Percentiles rank a stretch among this genome's conserved stretches.
phyloP scores from a whole-genome alignment of 1,140 invertebrate genomes.

The Archivesica marissinica region DNA sequence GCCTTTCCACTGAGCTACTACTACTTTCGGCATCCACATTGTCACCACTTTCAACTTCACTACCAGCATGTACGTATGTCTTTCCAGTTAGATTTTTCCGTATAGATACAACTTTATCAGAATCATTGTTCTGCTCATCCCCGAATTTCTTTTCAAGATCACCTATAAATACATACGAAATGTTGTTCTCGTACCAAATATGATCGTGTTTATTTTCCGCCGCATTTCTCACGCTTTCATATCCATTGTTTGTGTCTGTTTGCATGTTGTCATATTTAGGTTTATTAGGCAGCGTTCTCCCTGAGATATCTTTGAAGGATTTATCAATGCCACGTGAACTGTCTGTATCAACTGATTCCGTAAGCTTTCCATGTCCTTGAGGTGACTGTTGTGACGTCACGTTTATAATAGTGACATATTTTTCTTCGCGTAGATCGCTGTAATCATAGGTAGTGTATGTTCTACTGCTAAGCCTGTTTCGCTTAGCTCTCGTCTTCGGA shows the following conservation, averaged over 20 bases:
- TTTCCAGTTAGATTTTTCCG: slow-evolving; percentile 1
- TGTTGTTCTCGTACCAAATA: slow-evolving; percentile 19
- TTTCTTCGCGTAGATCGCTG: slow-evolving; percentile 3
- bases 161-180: neutral
- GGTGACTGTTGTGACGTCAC: slow-evolving; percentile 7
- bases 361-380: neutral
- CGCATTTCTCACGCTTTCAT: neutral
- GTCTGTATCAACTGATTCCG: neutral
- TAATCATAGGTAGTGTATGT: slow-evolving; percentile 28
- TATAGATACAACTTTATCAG: neutral
- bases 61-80: neutral
- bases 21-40: neutral
- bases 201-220: neutral
- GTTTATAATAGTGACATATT: slow-evolving; percentile 44
- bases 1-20: neutral
- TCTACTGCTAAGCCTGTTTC: neutral
- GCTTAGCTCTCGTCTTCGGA: neutral
- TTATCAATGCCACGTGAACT: neutral
- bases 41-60: neutral
- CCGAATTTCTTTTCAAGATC: neutral
- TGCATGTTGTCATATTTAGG: neutral
- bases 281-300: neutral
- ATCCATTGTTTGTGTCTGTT: neutral
- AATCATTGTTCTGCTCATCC: neutral
- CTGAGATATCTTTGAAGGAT: neutral